Evolutionary conservation across 2,797 vertebrate species (phyloP).

Genomic region (Falco columbarius): DNA sequence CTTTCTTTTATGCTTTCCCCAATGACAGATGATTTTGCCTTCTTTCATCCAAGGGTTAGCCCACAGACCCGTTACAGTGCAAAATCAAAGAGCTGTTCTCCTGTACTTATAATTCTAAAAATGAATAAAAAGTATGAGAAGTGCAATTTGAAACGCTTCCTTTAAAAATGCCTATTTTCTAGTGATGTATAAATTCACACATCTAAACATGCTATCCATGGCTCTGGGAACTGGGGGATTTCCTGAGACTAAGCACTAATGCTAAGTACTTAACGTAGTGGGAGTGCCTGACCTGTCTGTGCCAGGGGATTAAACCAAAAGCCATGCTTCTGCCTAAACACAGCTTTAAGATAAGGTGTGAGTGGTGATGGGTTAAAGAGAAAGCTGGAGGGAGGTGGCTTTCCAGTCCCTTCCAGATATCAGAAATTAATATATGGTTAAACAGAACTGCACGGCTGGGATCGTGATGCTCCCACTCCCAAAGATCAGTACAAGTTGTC

Average conservation of each 20-base stretch:
- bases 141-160: background rate
- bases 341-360: background rate
- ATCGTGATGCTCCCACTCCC: background rate
- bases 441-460: background rate
- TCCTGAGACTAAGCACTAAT: conserved; percentile 39
- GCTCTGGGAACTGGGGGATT: background rate
- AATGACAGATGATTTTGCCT: background rate
- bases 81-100: conserved; percentile 3
- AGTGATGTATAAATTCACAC: background rate
- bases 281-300: conserved; percentile 34
- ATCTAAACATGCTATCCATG: background rate
- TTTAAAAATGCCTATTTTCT: background rate
- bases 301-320: conserved; percentile 49
- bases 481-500: background rate
- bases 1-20: background rate
- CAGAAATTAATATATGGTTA: background rate
- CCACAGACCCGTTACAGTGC: background rate
- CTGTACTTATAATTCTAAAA: background rate
- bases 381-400: background rate
- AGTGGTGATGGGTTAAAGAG: background rate
- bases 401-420: background rate
- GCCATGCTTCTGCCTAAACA: conserved; percentile 34
- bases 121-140: background rate
- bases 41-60: background rate
- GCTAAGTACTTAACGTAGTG: background rate